A percentile compares a stretch with the other conserved stretches of the same genome.
These are phyloP conservation scores for Alcedo atthis DNA, from an alignment of 2,797 vertebrate species.

Conservation along the genomic window DNA sequence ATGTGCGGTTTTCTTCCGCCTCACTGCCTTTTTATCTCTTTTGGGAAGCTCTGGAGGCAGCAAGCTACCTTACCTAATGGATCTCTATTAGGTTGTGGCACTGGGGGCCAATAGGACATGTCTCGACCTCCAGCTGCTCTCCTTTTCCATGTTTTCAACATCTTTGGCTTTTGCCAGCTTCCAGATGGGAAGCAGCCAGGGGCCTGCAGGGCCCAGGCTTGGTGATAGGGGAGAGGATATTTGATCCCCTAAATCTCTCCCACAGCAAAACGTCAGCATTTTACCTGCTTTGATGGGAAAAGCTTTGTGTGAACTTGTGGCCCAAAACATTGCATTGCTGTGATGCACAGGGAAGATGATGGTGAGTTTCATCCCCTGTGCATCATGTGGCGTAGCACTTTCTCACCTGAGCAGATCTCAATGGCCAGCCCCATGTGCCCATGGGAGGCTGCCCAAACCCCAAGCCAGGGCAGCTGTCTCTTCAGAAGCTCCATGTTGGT, in stretches of 20 bases:
- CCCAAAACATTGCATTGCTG: fast-evolving
- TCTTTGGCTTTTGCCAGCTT: background rate
- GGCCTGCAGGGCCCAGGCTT: background rate
- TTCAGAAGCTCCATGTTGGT: fast-evolving
- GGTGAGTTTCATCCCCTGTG: background rate
- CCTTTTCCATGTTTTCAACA: background rate
- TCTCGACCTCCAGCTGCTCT: background rate
- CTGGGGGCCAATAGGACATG: background rate
- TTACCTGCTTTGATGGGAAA: background rate
- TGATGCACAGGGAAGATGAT: background rate
- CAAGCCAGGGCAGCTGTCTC: background rate
- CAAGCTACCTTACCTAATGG: slow-evolving; percentile 44
- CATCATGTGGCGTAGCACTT: fast-evolving
- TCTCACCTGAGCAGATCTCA: fast-evolving
- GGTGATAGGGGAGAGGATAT: background rate
- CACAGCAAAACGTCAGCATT: background rate
- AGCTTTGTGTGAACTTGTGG: background rate
- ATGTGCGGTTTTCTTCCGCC: background rate
- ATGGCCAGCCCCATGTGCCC: fast-evolving
- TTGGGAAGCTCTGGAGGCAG: slow-evolving; percentile 7
- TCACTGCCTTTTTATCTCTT: slow-evolving; percentile 37
- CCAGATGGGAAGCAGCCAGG: background rate
- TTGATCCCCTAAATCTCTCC: background rate
- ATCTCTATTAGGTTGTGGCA: slow-evolving; percentile 12
- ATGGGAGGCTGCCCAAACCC: background rate